Base-by-base conservation (phyloP, 1,140 invertebrate species). In the Pseudomyrmex pallidus region DNA sequence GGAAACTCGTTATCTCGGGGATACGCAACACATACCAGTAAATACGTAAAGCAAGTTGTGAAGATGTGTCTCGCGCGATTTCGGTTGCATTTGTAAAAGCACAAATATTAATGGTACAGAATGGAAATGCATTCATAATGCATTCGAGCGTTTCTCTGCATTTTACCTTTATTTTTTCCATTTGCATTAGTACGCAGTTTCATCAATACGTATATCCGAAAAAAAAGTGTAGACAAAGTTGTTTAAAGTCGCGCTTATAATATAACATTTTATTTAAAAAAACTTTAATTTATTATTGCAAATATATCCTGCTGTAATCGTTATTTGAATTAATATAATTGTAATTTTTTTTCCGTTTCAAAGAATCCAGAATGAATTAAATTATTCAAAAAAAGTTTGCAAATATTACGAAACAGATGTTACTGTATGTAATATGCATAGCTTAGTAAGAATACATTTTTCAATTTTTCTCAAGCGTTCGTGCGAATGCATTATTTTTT, bases 381-480 rank as follows among this genome's bases (percentile, higher is more conserved):
- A 35, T 35, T 5, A 74, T 64, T 64, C 12, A 10, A 63, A n/a
- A n/a, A 22, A 8, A 1, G 15, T 13, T 74, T 59, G 17, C 3
- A 7, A 46, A 48, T 48, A 48, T 48, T 44, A 25, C 2, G 2
- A 44, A 9, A 15, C 5, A 7, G 0, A 8, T 1, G n/a, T 13
- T 20, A 59, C 17, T 80, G 59, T 7, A 56, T 70, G 44, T n/a
- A 22, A 5, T 5, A 44, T n/a, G 48, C 48, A 5, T 78, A 48
- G 3, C 15, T 59, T 35, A 5, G 22, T 25, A 13, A 35, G 4
- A 59, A 56, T 76, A 46, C 13, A 59, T 70, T 22, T 59, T 70
- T n/a, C 64, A 68, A 78, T 70, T 68, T 78, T 78, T 70, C 52
- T 78, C 20, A 8, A 22, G 52, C 7, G 50, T 80, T 59, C 3